Percentiles rank a stretch among this genome's conserved stretches.
Conservation (phyloP, 1,140 invertebrate genomes). For the Drosophila carrolli region DNA sequence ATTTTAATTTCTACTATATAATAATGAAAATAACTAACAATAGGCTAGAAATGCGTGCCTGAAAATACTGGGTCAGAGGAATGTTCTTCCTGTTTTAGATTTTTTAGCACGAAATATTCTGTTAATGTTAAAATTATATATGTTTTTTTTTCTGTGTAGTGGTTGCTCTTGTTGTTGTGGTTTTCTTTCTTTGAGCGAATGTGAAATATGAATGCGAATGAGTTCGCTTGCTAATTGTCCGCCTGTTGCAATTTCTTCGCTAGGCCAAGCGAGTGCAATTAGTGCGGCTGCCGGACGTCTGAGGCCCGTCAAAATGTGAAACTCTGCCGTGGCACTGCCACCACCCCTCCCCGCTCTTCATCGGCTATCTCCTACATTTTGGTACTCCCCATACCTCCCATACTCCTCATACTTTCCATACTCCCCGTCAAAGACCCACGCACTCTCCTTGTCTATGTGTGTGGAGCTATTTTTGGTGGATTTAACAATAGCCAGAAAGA, state of each 20-base stretch:
- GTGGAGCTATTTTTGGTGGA: constrained; percentile 59
- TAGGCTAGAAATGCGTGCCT: no score
- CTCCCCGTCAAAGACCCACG: constrained; percentile 15
- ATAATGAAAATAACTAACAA: no score
- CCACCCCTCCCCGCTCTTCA: constrained; percentile 8
- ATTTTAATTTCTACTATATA: no score
- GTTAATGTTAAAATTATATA: no score
- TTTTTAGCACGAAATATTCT: no score
- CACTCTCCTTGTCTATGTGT: constrained; percentile 24
- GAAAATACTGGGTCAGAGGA: no score
- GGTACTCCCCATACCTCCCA: neutral
- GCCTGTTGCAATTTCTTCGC: constrained; percentile 47
- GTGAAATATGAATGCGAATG: constrained; percentile 37
- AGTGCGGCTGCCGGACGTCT: constrained; percentile 57
- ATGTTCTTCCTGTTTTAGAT: no score
- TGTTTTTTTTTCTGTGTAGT: neutral
- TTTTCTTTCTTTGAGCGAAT: constrained; percentile 17
- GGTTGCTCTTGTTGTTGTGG: neutral
- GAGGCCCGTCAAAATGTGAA: constrained; percentile 66
- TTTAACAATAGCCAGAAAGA: constrained; percentile 44
- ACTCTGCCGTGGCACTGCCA: constrained; percentile 21
- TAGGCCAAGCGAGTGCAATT: constrained; percentile 60
- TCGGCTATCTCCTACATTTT: neutral
- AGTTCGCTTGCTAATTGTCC: constrained; percentile 45
- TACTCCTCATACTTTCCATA: neutral